A percentile compares a stretch with the other conserved stretches of the same genome.
Evolutionary conservation across 92 coral and sea anemone genomes (phyloP).

Genomic region (Bergia puertoricense): DNA sequence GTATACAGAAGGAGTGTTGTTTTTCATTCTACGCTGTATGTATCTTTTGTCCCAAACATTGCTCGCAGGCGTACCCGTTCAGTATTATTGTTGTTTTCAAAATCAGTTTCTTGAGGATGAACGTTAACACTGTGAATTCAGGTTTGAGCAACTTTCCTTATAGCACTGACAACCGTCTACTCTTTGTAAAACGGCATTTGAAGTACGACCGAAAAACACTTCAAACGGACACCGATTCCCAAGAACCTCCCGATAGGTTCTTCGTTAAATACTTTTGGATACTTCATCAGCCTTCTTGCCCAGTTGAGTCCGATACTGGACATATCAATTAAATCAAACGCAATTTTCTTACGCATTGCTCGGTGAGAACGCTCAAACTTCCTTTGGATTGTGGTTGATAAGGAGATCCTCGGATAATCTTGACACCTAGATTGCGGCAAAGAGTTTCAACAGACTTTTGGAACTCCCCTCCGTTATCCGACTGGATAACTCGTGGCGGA

Average conservation of each 20-base stretch:
- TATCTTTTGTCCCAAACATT: no score
- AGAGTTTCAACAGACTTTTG: conserved; percentile 41
- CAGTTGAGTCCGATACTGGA: conserved; percentile 52
- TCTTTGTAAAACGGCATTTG: conserved; percentile 4
- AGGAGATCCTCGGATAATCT: conserved; percentile 53
- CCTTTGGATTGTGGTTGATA: conserved; percentile 69
- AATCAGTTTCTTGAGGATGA: no score
- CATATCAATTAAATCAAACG: conserved; percentile 22
- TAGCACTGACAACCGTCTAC: background rate
- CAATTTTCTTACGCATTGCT: conserved; percentile 46
- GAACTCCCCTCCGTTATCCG: conserved; percentile 59
- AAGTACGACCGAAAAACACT: conserved; percentile 34
- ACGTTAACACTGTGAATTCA: no score
- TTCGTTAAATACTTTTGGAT: conserved; percentile 45
- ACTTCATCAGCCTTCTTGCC: conserved; percentile 23
- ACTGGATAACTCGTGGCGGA: conserved; percentile 57
- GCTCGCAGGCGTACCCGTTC: no score
- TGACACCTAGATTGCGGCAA: conserved; percentile 38
- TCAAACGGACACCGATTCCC: conserved; percentile 50
- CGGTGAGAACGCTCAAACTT: conserved; percentile 55
- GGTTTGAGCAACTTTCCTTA: no score
- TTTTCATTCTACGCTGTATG: no score
- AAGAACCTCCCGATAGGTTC: conserved; percentile 49
- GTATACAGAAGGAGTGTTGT: no score
- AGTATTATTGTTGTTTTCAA: no score